phyloP scores from a whole-genome alignment of 2,113 vertebrate species.

The Thalassoma bifasciatum region DNA sequence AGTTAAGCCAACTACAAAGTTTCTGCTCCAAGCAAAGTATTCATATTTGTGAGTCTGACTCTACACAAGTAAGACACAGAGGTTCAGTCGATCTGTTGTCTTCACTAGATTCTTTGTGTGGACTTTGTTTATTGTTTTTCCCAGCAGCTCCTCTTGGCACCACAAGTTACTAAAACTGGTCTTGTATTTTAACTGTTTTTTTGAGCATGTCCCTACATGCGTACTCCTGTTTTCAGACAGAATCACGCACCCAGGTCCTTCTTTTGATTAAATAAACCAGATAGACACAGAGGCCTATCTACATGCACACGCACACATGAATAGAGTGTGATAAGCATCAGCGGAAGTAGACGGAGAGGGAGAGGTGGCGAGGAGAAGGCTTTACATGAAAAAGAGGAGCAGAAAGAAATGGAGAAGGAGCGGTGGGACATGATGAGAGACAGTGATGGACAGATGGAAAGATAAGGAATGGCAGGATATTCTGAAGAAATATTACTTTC shows the following conservation, averaged over 20 bases:
- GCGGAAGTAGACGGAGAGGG: conserved; percentile 16
- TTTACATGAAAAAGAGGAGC: not conserved
- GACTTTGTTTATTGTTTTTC: conserved; percentile 61
- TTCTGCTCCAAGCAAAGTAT: not conserved
- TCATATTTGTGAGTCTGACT: not conserved
- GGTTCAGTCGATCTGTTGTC: conserved; percentile 37
- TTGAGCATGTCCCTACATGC: not conserved
- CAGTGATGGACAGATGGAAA: conserved; percentile 29
- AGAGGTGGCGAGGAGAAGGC: not conserved
- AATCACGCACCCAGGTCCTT: conserved; percentile 4
- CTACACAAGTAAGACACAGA: not conserved
- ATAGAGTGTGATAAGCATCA: conserved; percentile 54
- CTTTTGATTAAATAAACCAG: conserved; percentile 43
- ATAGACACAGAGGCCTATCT: conserved; percentile 16
- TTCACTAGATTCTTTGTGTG: conserved; percentile 40
- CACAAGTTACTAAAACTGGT: conserved; percentile 21
- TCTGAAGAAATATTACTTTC: conserved; percentile 22
- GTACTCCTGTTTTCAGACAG: conserved; percentile 7
- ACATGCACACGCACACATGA: conserved; percentile 16
- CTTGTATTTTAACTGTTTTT: conserved; percentile 1
- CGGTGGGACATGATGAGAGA: conserved; percentile 27
- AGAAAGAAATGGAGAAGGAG: not conserved
- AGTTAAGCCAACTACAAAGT: no score
- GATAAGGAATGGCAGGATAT: conserved; percentile 42
- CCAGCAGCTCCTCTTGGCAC: conserved; percentile 53